Conservation (phyloP, 2,113 vertebrate species). For the Dasypus novemcinctus region DNA sequence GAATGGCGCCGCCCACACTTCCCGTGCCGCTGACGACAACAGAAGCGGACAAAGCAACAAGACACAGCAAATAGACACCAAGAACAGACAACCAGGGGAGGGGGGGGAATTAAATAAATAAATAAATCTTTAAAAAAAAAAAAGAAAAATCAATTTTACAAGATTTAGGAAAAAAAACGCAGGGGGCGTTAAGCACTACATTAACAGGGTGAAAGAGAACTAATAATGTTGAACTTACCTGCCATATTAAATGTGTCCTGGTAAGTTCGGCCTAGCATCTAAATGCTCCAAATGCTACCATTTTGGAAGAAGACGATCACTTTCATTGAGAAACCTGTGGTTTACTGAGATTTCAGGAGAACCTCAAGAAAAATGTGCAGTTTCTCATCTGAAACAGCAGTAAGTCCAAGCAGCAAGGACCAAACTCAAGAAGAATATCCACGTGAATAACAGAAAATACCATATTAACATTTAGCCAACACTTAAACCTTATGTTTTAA, state of each 20-base stretch:
- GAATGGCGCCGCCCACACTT: too few species aligned
- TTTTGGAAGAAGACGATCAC: neutral
- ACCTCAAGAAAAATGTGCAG: neutral
- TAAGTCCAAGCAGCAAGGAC: neutral
- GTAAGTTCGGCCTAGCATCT: neutral
- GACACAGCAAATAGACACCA: too few species aligned
- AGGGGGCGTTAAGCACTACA: neutral
- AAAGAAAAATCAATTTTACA: neutral
- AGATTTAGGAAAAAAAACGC: neutral
- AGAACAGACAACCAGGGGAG: too few species aligned
- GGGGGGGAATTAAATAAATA: too few species aligned
- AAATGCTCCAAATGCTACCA: neutral
- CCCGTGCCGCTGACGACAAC: too few species aligned
- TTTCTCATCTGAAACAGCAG: neutral
- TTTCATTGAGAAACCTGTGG: neutral
- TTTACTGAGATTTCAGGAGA: constrained; percentile 5
- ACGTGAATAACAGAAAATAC: neutral
- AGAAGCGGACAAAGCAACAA: too few species aligned
- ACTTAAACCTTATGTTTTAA: neutral
- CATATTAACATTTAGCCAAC: neutral
- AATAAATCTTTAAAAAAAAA: too few species aligned
- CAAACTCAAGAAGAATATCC: neutral
- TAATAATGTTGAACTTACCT: neutral
- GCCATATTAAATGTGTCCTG: neutral
- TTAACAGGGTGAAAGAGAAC: neutral